A percentile compares a stretch with the other conserved stretches of the same genome.
Evolutionary conservation across 1,140 invertebrate species (phyloP).

Genomic region (Papilio polyxenes): DNA sequence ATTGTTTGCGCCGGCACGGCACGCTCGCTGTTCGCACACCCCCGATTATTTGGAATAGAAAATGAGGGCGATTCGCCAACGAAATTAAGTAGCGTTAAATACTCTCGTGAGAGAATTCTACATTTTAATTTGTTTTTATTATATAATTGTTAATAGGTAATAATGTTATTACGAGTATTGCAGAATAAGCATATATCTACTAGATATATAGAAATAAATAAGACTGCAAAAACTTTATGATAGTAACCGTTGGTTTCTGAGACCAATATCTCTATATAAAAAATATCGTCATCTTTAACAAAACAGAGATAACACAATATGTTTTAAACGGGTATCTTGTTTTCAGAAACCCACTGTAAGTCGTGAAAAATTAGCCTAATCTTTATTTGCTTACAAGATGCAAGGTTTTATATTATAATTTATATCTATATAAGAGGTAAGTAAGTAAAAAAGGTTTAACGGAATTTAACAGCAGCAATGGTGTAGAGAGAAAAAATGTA

Average conservation of each 20-base stretch:
- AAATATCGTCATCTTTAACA: too few relatives aligned
- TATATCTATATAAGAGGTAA: conserved; percentile 7
- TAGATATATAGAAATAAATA: too few relatives aligned
- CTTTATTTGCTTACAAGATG: background rate
- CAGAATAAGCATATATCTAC: background rate
- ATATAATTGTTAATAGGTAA: too few relatives aligned
- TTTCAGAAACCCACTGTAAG: too few relatives aligned
- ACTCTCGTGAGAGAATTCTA: conserved; percentile 32
- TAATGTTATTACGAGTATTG: background rate
- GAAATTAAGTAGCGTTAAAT: conserved; percentile 43
- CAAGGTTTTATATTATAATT: background rate
- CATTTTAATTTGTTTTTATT: conserved; percentile 23
- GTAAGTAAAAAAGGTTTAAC: conserved; percentile 22
- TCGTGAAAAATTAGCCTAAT: background rate
- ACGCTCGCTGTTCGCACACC: conserved; percentile 42
- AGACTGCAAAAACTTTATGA: too few relatives aligned
- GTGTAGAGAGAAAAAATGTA: conserved; percentile 46
- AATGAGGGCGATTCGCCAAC: conserved; percentile 44
- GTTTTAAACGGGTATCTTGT: too few relatives aligned
- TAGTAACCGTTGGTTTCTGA: too few relatives aligned
- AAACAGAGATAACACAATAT: too few relatives aligned
- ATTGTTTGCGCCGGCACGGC: conserved; percentile 51
- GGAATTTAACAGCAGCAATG: conserved; percentile 12
- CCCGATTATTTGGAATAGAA: conserved; percentile 53
- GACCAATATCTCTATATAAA: too few relatives aligned